Evolutionary conservation across 2,888 invertebrate species (phyloP).

Genomic region (Salticus scenicus): DNA sequence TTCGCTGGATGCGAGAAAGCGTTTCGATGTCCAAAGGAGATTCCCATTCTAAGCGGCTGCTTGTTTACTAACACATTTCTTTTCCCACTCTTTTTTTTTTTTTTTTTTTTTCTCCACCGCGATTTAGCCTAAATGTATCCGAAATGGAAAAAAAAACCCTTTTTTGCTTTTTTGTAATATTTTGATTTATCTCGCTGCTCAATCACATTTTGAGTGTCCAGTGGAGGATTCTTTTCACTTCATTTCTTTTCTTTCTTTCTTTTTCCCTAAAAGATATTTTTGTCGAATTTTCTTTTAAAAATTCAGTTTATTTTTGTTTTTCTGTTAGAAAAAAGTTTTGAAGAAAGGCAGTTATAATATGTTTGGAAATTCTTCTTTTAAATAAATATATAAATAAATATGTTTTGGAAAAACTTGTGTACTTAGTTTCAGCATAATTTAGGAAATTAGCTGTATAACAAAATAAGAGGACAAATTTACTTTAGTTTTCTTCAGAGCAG

Average conservation of each 20-base stretch:
- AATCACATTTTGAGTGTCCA: conserved; percentile 63
- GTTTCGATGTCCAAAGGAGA: conserved; percentile 55
- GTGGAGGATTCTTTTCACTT: background rate
- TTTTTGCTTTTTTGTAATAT: background rate
- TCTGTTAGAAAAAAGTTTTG: background rate
- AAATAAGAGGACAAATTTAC: no score
- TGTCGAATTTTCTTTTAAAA: background rate
- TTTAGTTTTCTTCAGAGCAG: no score
- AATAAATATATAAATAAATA: background rate
- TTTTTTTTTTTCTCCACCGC: background rate
- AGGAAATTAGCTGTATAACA: no score
- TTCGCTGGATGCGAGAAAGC: conserved; percentile 31
- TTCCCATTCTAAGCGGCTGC: conserved; percentile 39
- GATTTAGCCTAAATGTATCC: conserved; percentile 38
- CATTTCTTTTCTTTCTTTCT: background rate
- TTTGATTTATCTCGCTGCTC: conserved; percentile 23
- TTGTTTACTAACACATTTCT: conserved; percentile 39
- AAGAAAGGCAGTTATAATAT: background rate
- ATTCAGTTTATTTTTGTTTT: background rate
- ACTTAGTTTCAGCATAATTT: background rate
- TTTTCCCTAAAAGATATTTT: background rate
- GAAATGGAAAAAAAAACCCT: conserved; percentile 5
- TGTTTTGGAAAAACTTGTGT: background rate
- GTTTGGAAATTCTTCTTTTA: background rate
- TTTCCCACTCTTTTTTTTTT: conserved; percentile 1